Base-by-base conservation (phyloP, 2,888 invertebrate genomes). In the Troides helena region DNA sequence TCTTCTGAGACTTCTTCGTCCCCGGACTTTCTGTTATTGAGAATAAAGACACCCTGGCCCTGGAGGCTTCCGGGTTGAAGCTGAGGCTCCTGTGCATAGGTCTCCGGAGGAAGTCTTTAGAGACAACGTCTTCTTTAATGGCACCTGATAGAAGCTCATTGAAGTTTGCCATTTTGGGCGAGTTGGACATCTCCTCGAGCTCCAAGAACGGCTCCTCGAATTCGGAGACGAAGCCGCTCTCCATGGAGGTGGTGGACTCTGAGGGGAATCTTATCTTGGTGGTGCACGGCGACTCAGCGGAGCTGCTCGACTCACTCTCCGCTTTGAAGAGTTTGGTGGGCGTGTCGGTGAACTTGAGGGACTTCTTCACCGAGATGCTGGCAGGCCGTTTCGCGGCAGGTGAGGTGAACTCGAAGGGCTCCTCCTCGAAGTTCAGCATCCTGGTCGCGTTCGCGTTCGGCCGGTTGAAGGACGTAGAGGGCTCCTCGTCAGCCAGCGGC, bases 211-310 rank as follows among this genome's bases (percentile, higher is more conserved):
- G 89, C 62, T 92, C 93, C 3, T 93, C 93, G 0, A 92, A 21
- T 70, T 93, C 93, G 0, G 92, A 92, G n/a, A 91, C 83, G 62
- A 92, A 93, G 0, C 92, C 92, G 12, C 90, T 90, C 69, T 93
- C 93, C 85, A 91, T 88, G 0, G 92, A 92, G 0, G 86, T 83
- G 0, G 88, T 89, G 0, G 91, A 90, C 25, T 90, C 88, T 0
- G 87, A 88, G 0, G 88, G 86, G 66, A 83, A 90, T 36, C 87
- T 79, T 0, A 84, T 50, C 65, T 83, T 83, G 0, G 77, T 79
- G 0, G 86, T 83, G 1, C 82, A 75, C 0, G 88, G 85, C 0
- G 82, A 83, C 1, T 79, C 81, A 84, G 88, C 87, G 0, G 89
- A 87, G 0, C 89, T 88, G 58, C 88, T 88, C 0, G 90, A 90